Evolutionary conservation across 2,113 vertebrate genomes (phyloP), one percentile per base, ranked within the genome.

Genomic region (Atherinomorus stipes): DNA sequence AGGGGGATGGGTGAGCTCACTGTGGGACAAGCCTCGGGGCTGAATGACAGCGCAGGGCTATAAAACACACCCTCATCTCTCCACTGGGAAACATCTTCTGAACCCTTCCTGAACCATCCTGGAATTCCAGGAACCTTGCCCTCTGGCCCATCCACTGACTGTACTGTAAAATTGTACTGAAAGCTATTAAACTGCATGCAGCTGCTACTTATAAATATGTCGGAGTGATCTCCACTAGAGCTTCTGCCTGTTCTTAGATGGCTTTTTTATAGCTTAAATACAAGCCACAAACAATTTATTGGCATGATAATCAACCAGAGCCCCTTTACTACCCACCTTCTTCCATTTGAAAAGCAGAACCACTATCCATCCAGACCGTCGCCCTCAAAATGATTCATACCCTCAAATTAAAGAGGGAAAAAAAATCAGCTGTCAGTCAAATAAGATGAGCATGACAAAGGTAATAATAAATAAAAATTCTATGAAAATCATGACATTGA

Each of bases 11-110:
- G 54, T 26, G 58, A 54, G 38, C 56, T 76, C 0, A 4, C 19
- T 49, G 64, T 26, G 54, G 62, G 47, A 61, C 22, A 2, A 61
- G 76, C 79, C 73, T 67, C 22, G 0, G 56, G 78, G 75, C 61
- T 70, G 63, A 71, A 57, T 47, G 22, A 56, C 61, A 45, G 42
- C 15, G 49, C 54, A 51, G 76, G 62, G 65, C 85, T 58, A 34
- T 83, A 83, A 87, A 91, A 80, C 85, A 82, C 71, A 63, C 77
- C 84, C 66, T 80, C 71, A 68, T 58, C 69, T 81, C 66, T 62
- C 19, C 61, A 21, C 50, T n/a, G 67, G 47, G 44, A 78, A 81
- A 81, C 74, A 57, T 80, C 67, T 53, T 18, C 45, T 75, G 79
- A 91, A 89, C 85, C 72, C 23, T 74, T 21, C 59, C 58, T 85